phyloP scores from a whole-genome alignment of 2,113 vertebrate species.

The Trogon melanurus region DNA sequence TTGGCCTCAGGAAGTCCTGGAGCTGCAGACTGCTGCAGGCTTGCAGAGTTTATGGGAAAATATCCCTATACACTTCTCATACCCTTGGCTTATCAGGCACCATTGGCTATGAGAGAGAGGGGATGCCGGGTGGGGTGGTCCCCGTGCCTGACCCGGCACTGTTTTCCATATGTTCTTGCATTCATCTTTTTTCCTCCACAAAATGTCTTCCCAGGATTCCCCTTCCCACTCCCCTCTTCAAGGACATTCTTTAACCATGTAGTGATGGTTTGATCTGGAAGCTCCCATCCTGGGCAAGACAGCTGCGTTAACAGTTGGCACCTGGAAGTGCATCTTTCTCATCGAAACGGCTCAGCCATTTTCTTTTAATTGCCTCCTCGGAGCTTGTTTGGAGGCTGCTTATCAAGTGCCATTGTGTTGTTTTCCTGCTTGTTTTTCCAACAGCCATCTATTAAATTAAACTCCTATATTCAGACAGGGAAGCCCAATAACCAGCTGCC shows the following conservation, averaged over 20 bases:
- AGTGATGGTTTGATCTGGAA: neutral
- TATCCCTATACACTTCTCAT: neutral
- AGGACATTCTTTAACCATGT: fast-evolving
- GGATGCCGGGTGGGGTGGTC: neutral
- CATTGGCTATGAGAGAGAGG: neutral
- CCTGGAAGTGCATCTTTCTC: slow-evolving; percentile 23
- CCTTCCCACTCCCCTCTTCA: neutral
- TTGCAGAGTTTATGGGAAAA: neutral
- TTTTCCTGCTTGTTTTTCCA: slow-evolving; percentile 62
- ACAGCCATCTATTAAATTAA: slow-evolving; percentile 63
- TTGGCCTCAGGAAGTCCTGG: neutral
- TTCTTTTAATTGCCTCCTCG: slow-evolving; percentile 30
- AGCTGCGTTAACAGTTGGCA: neutral
- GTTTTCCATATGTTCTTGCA: neutral
- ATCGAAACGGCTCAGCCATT: neutral
- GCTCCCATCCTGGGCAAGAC: neutral
- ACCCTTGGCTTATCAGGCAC: neutral
- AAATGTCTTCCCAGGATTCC: neutral
- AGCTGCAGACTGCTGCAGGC: neutral
- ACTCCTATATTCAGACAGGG: slow-evolving; percentile 19
- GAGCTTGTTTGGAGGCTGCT: slow-evolving; percentile 56
- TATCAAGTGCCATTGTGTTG: slow-evolving; percentile 52
- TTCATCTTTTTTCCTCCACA: neutral
- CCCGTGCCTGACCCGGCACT: fast-evolving
- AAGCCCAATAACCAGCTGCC: slow-evolving; percentile 41